These are phyloP conservation scores for Panurus biarmicus DNA, from an alignment of 2,113 vertebrate genomes.

Conservation along the genomic window DNA sequence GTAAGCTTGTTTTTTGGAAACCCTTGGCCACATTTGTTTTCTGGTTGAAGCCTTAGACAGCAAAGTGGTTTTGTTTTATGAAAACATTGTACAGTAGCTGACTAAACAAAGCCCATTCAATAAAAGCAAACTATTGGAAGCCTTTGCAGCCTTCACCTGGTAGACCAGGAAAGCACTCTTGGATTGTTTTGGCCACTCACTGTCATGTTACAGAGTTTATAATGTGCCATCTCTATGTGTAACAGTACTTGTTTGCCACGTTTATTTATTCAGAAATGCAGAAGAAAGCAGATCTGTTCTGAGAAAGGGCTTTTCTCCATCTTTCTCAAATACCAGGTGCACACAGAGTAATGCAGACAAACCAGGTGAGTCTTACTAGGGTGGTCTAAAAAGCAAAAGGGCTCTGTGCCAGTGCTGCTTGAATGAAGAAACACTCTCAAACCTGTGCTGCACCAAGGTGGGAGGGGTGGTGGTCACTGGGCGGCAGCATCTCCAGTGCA, in stretches of 20 bases:
- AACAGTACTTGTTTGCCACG: neutral
- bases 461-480: neutral
- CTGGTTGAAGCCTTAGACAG: neutral
- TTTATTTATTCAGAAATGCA: neutral
- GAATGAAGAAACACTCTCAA: neutral
- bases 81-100: neutral
- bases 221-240: neutral
- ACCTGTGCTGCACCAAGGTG: neutral
- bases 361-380: neutral
- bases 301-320: neutral
- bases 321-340: neutral
- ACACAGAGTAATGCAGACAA: neutral
- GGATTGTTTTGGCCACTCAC: neutral
- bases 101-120: neutral
- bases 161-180: neutral
- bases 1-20: neutral
- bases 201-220: neutral
- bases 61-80: neutral
- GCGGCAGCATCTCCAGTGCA: neutral
- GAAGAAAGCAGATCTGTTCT: neutral
- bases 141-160: neutral
- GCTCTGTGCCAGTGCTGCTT: neutral
- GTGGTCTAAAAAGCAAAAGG: neutral
- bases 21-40: neutral
- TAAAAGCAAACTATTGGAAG: neutral